Evolutionary conservation across 2,888 invertebrate genomes (phyloP), one percentile per base, ranked within the genome.

Genomic region (Dolichomitus sp.): DNA sequence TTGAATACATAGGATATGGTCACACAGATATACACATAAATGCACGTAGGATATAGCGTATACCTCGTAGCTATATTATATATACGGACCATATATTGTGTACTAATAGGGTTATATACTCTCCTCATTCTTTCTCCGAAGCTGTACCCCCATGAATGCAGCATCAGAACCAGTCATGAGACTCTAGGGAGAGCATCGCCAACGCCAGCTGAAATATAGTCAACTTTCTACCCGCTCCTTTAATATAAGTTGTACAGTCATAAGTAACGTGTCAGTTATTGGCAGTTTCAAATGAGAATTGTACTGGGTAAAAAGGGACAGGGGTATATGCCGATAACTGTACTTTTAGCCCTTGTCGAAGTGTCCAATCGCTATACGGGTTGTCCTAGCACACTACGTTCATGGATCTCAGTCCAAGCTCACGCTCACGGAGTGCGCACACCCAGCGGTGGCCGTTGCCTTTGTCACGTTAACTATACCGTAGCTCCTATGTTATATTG

Each of bases 401-500:
- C 19, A 33, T 37, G 45, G 27, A 65, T 45, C 11, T 14, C 65
- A 14, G 65, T 2, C 42, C 19, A 42, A 14, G 63, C 42, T 23
- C 42, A 23, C 4, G 4, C 63, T 69, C 54, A 76, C 65, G 3
- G 59, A 37, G 59, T 37, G 37, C 17, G 37, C 17, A 4, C 59
- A 37, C 33, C 37, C 59, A 33, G 17, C 37, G 54, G 54, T 54
- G 65, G 27, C 42, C 45, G 76, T 19, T 69, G 68, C 80, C 80
- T 83, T 83, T 83, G 80, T 83, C 57, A 52, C 68, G 66, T 19
- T 68, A 80, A 80, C 83, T 69, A 57, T 57, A 80, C 73, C 61
- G 68, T 63, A 73, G 54, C 76, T 77, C 73, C 80, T 48, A 68
- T 77, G 63, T 80, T 76, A 80, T 68, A 83, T 77, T 83, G 76